Conservation (phyloP, 2,797 vertebrate genomes). For the Enteromius anoplus region DNA sequence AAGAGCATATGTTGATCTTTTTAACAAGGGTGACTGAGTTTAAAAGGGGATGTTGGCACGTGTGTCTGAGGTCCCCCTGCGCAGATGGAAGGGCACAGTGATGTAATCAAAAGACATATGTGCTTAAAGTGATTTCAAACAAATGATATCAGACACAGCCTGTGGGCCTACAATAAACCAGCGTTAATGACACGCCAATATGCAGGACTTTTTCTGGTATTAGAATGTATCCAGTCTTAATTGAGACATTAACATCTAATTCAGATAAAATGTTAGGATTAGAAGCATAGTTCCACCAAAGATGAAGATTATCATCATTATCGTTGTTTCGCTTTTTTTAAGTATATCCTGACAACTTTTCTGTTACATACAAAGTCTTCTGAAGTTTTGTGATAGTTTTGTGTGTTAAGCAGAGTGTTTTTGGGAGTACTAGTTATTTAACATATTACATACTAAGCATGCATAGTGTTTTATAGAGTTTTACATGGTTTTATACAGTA, state of each 20-base stretch:
- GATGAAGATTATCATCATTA: neutral
- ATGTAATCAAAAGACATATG: conserved; percentile 43
- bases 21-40: conserved; percentile 40
- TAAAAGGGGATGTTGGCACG: conserved; percentile 33
- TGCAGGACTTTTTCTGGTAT: conserved; percentile 3
- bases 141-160: conserved; percentile 14
- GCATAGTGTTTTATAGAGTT: too few species aligned
- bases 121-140: neutral
- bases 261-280: neutral
- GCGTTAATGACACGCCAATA: conserved; percentile 4
- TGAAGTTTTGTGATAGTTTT: neutral
- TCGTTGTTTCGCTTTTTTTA: neutral
- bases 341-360: neutral
- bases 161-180: neutral
- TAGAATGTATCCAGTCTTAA: neutral
- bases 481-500: too few species aligned
- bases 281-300: neutral
- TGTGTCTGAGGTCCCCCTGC: conserved; percentile 37
- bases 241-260: conserved; percentile 6
- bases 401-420: neutral
- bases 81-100: conserved; percentile 56
- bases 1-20: conserved; percentile 35
- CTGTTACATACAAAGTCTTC: neutral
- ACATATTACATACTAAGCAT: neutral
- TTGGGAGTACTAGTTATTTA: neutral